Evolutionary conservation across 2,797 vertebrate genomes (phyloP), one percentile per base, ranked within the genome.

Genomic region (Etheostoma perlongum): DNA sequence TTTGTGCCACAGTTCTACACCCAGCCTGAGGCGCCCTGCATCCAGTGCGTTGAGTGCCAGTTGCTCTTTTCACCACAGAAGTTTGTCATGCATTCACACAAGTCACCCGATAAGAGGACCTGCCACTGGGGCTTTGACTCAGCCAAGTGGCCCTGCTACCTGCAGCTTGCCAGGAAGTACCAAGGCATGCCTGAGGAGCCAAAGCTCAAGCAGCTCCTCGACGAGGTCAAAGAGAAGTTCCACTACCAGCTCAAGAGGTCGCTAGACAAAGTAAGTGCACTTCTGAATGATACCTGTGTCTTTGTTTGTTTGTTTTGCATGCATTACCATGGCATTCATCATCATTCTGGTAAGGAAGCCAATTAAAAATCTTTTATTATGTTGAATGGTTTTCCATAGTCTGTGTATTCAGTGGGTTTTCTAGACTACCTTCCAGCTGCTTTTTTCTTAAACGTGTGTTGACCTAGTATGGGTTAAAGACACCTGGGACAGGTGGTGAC

Each of bases 61-160:
- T 95, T 97, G 79, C 97, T 99, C 91, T 99, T 99, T 92, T 97
- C 98, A 0, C 97, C 98, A 7, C 97, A 98, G 93, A 99, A 97
- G 2, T 99, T 99, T 52, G 98, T 99, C 89, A 97, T 99, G 97
- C 98, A 99, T 90, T 99, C 98, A 0, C 98, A 99, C 91, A 96
- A 97, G 76, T 97, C 97, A 27, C 97, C 98, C 0, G 98, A 99
- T 95, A 99, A 99, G 95, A 96, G 98, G 92, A 99, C 98, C 92
- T 99, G 98, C 90, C 98, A 99, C 90, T 99, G 98, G 98, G 98
- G 98, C 46, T 99, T 99, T 85, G 98, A 99, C 79, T 99, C 98
- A 0, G 96, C 98, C 91, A 98, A 99, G 92, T 99, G 98, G 98
- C 96, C 97, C 81, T 98, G 96, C 93, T 99, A 99, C 92, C 95